Evolutionary conservation across 1,140 invertebrate genomes (phyloP), one percentile per base, ranked within the genome.

Genomic region (Geopemphigus sp.): DNA sequence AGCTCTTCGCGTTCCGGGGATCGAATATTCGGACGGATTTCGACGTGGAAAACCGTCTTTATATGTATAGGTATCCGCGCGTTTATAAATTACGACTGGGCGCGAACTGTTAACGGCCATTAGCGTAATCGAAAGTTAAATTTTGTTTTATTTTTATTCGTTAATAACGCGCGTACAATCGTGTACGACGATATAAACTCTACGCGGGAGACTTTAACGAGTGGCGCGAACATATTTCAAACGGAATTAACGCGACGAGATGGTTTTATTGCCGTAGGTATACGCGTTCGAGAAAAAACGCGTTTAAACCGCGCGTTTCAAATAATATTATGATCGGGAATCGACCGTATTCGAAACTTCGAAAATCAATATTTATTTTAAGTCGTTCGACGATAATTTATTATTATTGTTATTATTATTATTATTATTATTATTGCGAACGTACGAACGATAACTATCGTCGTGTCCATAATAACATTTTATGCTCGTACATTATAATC

Each of bases 171-270:
- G 8, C 32, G 8, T 8, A 39, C 32, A 64, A 19, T 32, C 32
- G 19, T 64, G 32, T 39, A 39, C n/a, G n/a, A n/a, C n/a, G n/a
- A 45, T 45, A 24, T 66, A 50, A 24, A 47, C 66, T 68, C 66
- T 22, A 68, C 45, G 66, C 66, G 66, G 66, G 66, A 68, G 45
- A 68, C 66, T 68, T 68, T 68, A 68, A 68, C 66, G 66, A 68
- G 66, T 50, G 66, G 8, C 47, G 45, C 24, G 39, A 68, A 50
- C 66, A 68, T 68, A 68, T 50, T 68, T 68, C 66, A 68, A 68
- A 68, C 12, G 64, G 64, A 47, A 68, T 68, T 50, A 68, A 68
- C 66, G 66, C 47, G 50, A 68, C 66, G 22, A 68, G 45, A 68
- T 68, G 14, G 66, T 68, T 68, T 68, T 68, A 68, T 68, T 68